Evolutionary conservation across 2,113 vertebrate genomes (phyloP).

Genomic region (Stictonetta naevosa): DNA sequence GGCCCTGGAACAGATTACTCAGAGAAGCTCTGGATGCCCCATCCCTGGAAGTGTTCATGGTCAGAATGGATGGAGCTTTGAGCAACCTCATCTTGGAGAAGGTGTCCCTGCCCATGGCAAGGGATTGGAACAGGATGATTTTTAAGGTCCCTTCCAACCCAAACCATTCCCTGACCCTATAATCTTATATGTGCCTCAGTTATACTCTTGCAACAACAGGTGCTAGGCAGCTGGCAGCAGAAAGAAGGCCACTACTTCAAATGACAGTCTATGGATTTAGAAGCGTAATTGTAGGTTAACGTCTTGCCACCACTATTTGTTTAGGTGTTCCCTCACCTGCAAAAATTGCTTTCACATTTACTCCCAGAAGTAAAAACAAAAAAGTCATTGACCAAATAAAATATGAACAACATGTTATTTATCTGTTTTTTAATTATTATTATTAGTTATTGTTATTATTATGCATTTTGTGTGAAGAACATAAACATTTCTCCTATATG

Average conservation of each 20-base stretch:
- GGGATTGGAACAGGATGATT: neutral
- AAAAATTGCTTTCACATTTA: neutral
- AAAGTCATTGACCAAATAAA: neutral
- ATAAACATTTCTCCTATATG: neutral
- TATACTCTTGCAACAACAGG: neutral
- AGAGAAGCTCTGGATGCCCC: neutral
- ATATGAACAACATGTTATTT: neutral
- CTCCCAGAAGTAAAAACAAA: neutral
- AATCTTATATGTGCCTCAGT: neutral
- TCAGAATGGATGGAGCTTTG: neutral
- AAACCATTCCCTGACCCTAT: neutral
- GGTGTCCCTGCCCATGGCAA: neutral
- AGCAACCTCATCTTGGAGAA: neutral
- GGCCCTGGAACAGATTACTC: neutral
- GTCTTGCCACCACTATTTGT: neutral
- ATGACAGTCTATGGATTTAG: neutral
- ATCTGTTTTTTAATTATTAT: neutral
- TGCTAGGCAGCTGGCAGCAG: neutral
- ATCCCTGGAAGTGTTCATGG: neutral
- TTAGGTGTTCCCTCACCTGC: neutral
- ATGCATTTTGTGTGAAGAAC: neutral
- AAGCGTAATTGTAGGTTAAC: neutral
- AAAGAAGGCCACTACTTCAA: neutral
- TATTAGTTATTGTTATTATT: neutral
- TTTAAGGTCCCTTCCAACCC: neutral